A percentile compares a stretch with the other conserved stretches of the same genome.
Evolutionary conservation across 30 jellyfish, hydroid and myxozoan species (phyloP).

Genomic region (Haliclystus octoradiatus): DNA sequence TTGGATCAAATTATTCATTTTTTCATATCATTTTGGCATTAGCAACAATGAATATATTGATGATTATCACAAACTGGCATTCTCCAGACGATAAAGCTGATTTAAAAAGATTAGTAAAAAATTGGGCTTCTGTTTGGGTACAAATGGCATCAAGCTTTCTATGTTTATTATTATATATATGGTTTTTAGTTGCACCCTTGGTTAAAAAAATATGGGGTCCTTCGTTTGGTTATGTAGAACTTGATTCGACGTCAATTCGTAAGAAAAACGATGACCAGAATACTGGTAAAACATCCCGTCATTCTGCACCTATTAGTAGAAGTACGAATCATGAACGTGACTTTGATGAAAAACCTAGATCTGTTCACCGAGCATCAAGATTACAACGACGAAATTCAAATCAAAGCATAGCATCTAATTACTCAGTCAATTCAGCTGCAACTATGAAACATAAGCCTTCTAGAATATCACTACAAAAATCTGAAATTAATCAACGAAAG

Average conservation of each 20-base stretch:
- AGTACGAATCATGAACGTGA: background rate
- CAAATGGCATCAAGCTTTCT: slow-evolving; percentile 98
- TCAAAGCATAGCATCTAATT: background rate
- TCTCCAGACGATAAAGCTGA: slow-evolving; percentile 86
- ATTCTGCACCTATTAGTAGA: background rate
- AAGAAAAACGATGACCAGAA: background rate
- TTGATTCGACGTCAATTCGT: background rate
- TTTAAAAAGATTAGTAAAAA: slow-evolving; percentile 71
- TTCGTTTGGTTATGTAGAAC: slow-evolving; percentile 45
- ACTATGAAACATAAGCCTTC: background rate
- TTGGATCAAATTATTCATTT: slow-evolving; percentile 84
- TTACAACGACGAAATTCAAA: background rate
- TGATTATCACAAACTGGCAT: slow-evolving; percentile 95
- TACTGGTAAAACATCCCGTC: background rate
- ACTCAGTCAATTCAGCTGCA: background rate
- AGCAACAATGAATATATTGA: slow-evolving; percentile 58
- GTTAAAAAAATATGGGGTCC: slow-evolving; percentile 89
- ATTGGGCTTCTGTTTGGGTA: slow-evolving; percentile 99
- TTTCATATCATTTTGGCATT: slow-evolving; percentile 76
- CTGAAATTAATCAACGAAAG: background rate
- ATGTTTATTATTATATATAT: slow-evolving; percentile 55
- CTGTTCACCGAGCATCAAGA: background rate
- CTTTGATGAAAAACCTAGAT: background rate
- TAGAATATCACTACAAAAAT: background rate
- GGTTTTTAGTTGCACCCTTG: slow-evolving; percentile 91